Conservation (phyloP, 2,888 invertebrate genomes). For the Gasteruption jaculator region DNA sequence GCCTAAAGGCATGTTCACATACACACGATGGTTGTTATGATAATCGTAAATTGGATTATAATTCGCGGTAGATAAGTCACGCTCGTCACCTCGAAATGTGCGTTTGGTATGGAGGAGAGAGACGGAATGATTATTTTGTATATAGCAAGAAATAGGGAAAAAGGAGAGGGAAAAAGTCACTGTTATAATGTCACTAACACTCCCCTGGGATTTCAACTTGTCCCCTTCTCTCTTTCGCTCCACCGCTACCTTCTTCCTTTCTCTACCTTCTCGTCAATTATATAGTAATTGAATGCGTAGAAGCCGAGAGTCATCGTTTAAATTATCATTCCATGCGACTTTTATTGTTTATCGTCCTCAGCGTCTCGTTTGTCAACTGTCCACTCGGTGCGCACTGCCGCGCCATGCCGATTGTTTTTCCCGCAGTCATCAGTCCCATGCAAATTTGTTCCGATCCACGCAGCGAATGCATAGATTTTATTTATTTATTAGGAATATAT, state of each 20-base stretch:
- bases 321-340: conserved; percentile 44
- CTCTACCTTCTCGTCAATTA: conserved; percentile 41
- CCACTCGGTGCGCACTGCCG: too few relatives aligned
- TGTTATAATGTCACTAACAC: conserved; percentile 7
- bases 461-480: too few relatives aligned
- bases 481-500: too few relatives aligned
- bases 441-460: too few relatives aligned
- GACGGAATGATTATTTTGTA: too few relatives aligned
- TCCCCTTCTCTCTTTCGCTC: conserved; percentile 1
- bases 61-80: conserved; percentile 49
- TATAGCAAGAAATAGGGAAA: conserved; percentile 7
- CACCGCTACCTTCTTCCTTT: conserved; percentile 7
- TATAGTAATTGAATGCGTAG: conserved; percentile 49
- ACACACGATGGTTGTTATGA: too few relatives aligned
- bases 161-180: too few relatives aligned
- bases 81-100: conserved; percentile 45
- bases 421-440: conserved; percentile 11
- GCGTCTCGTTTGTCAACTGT: conserved; percentile 31
- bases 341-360: conserved; percentile 31
- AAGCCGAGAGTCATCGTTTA: conserved; percentile 49
- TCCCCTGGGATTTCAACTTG: not conserved
- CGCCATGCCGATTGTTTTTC: conserved; percentile 21
- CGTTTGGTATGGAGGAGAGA: conserved; percentile 19
- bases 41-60: conserved; percentile 52
- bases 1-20: too few relatives aligned